A percentile compares a stretch with the other conserved stretches of the same genome.
Conservation (phyloP, 2,797 vertebrate species). For the Eulemur albifrons region DNA sequence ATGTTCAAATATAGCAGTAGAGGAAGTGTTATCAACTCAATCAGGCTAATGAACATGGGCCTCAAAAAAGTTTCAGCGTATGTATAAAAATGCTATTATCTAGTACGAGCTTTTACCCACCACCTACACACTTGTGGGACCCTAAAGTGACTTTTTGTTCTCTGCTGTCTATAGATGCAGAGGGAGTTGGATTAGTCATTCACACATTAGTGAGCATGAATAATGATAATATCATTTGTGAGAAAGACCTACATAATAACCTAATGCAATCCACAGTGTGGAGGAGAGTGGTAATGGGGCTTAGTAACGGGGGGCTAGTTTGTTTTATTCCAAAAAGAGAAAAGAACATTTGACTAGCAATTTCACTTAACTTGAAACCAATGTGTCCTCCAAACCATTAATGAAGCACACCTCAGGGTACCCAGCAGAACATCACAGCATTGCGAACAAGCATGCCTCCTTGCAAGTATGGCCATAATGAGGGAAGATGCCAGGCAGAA, state of each 20-base stretch:
- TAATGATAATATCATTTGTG: background rate
- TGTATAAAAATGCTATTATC: background rate
- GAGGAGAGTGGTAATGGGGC: background rate
- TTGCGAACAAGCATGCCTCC: background rate
- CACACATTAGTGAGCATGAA: background rate
- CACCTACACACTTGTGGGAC: background rate
- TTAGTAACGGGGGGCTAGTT: background rate
- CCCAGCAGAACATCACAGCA: fast-evolving
- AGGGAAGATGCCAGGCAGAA: background rate
- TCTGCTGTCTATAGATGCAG: background rate
- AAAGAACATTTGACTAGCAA: background rate
- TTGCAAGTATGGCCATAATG: background rate
- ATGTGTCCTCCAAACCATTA: background rate
- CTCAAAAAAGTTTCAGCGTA: background rate
- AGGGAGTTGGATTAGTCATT: background rate
- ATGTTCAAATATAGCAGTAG: background rate
- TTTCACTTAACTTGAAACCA: background rate
- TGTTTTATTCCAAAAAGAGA: conserved; percentile 44
- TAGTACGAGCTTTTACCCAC: background rate
- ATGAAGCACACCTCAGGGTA: background rate
- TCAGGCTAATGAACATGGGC: background rate
- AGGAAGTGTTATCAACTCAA: background rate
- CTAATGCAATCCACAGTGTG: background rate
- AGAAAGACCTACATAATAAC: conserved; percentile 15
- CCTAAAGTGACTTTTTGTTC: background rate